These are phyloP conservation scores for Turnix velox DNA, from an alignment of 2,113 vertebrate species.

Conservation along the genomic window DNA sequence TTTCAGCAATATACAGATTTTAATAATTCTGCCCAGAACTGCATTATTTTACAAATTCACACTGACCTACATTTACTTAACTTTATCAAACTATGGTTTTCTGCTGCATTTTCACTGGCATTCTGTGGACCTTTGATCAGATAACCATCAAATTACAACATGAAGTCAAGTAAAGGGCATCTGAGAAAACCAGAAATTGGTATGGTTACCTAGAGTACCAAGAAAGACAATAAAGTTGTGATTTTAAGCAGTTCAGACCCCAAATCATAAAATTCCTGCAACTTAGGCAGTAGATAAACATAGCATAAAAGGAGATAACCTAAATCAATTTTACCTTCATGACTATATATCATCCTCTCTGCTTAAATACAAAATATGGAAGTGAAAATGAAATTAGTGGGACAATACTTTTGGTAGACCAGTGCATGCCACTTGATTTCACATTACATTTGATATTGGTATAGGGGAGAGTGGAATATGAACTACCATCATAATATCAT, in stretches of 20 bases:
- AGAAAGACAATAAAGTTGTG: background rate
- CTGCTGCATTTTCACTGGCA: background rate
- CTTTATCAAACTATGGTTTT: conserved; percentile 3
- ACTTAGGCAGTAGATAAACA: background rate
- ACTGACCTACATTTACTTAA: background rate
- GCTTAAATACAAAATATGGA: background rate
- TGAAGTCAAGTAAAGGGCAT: background rate
- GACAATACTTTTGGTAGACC: background rate
- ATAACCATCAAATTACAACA: background rate
- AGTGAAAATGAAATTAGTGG: background rate
- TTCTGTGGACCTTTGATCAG: background rate
- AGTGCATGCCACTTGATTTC: background rate
- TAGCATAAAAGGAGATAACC: background rate
- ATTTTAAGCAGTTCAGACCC: background rate
- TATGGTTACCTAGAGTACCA: background rate
- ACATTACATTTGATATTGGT: background rate
- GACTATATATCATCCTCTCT: background rate
- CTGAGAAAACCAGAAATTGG: background rate
- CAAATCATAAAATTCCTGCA: conserved; percentile 21
- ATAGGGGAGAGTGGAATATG: background rate
- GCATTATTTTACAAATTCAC: conserved; percentile 2
- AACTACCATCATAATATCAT: background rate
- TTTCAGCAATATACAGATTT: conserved; percentile 37
- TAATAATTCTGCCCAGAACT: conserved; percentile 4
- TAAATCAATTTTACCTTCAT: conserved; percentile 9